Percentiles rank a stretch among this genome's conserved stretches.
phyloP scores from a whole-genome alignment of 2,113 vertebrate genomes.

The Colinus virginianus region DNA sequence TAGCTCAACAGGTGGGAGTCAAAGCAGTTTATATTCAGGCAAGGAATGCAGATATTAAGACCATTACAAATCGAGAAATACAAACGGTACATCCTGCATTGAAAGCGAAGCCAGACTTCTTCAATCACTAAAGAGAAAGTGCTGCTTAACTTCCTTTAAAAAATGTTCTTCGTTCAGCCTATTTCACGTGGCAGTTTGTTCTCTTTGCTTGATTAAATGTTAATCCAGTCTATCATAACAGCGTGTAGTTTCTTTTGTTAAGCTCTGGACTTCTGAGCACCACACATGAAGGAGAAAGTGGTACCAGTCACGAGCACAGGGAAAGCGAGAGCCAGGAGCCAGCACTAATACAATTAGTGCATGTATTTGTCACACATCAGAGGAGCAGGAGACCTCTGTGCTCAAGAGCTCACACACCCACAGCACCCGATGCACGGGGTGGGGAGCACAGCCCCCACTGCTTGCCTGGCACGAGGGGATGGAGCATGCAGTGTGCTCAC shows the following conservation, averaged over 20 bases:
- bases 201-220: slow-evolving; percentile 19
- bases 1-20: slow-evolving; percentile 28
- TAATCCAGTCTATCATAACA: background rate
- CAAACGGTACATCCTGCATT: background rate
- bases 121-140: background rate
- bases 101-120: background rate
- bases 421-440: background rate
- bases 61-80: background rate
- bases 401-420: background rate
- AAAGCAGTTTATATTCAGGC: slow-evolving; percentile 10
- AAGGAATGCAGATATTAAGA: slow-evolving; percentile 66
- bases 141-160: background rate
- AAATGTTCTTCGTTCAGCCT: background rate
- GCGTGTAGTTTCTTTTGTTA: background rate
- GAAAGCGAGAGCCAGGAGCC: background rate
- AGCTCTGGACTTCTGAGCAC: background rate
- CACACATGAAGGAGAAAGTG: background rate
- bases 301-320: background rate
- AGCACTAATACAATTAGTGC: slow-evolving; percentile 23
- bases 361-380: slow-evolving; percentile 29
- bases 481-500: background rate
- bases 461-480: fast-evolving
- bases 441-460: background rate
- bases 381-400: slow-evolving; percentile 18
- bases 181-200: background rate